Evolutionary conservation across 2,797 vertebrate species (phyloP).

Genomic region (Bradypus variegatus): DNA sequence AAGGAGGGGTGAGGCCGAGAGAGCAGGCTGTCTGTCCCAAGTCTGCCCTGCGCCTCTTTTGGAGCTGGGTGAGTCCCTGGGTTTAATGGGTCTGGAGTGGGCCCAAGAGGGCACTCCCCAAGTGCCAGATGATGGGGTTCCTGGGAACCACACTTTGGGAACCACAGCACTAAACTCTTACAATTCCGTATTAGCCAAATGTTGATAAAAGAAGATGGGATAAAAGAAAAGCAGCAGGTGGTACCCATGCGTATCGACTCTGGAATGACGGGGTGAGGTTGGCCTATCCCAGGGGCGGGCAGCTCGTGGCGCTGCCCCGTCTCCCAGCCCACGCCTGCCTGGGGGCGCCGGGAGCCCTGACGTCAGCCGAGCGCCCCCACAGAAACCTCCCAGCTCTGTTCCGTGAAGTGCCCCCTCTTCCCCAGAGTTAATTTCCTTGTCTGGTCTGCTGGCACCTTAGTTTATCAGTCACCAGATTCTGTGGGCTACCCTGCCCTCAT

Average conservation of each 20-base stretch:
- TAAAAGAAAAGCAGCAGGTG: not conserved
- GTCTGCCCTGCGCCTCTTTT: not conserved
- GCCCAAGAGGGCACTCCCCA: not conserved
- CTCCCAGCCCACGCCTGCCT: not conserved
- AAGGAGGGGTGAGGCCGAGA: not conserved
- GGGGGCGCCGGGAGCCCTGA: not conserved
- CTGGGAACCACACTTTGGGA: not conserved
- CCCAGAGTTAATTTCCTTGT: not conserved
- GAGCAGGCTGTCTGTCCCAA: not conserved
- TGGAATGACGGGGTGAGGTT: accelerated
- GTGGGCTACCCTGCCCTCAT: not conserved
- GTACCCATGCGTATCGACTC: accelerated
- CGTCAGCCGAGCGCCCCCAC: accelerated
- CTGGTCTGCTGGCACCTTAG: not conserved
- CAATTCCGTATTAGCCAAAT: accelerated
- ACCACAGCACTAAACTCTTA: not conserved
- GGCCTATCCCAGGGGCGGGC: no score
- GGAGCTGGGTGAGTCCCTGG: not conserved
- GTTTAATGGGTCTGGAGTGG: not conserved
- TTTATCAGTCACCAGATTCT: not conserved
- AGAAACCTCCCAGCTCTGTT: accelerated
- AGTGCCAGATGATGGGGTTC: not conserved
- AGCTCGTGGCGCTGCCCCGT: accelerated
- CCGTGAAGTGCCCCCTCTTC: not conserved
- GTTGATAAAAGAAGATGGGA: not conserved